A percentile compares a stretch with the other conserved stretches of the same genome.
These are phyloP conservation scores for Drosophila melanica DNA, from an alignment of 1,140 invertebrate species.

Conservation along the genomic window DNA sequence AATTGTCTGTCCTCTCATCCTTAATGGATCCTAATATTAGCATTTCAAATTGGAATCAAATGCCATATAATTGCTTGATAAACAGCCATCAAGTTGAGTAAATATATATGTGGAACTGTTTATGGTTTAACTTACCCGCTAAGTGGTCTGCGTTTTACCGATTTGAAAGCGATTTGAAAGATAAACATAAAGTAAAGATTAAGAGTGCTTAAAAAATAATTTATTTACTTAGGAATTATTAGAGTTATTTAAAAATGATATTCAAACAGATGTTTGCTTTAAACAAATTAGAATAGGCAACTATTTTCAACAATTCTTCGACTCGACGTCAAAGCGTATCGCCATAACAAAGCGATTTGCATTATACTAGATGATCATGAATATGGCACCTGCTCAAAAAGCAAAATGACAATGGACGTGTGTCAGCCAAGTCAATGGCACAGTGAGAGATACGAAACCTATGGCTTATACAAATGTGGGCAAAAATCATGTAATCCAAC, in stretches of 20 bases:
- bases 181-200: not conserved
- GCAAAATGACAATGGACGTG: not conserved
- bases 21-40: constrained; percentile 5
- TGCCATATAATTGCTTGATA: constrained; percentile 28
- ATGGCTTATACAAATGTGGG: not conserved
- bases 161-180: not conserved
- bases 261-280: too few species aligned
- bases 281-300: too few species aligned
- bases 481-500: not conserved
- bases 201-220: not conserved
- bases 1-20: too few species aligned
- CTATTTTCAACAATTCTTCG: too few species aligned
- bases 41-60: constrained; percentile 7
- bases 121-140: constrained; percentile 24
- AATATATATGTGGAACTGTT: not conserved
- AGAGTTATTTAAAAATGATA: not conserved
- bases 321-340: not conserved
- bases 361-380: constrained; percentile 17
- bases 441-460: not conserved
- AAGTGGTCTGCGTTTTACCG: not conserved
- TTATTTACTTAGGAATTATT: too few species aligned
- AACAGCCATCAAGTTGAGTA: not conserved
- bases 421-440: not conserved
- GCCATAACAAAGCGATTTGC: constrained; percentile 3
- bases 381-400: constrained; percentile 4